Evolutionary conservation across 2,888 invertebrate species (phyloP).

Genomic region (Drosophila infuscata): DNA sequence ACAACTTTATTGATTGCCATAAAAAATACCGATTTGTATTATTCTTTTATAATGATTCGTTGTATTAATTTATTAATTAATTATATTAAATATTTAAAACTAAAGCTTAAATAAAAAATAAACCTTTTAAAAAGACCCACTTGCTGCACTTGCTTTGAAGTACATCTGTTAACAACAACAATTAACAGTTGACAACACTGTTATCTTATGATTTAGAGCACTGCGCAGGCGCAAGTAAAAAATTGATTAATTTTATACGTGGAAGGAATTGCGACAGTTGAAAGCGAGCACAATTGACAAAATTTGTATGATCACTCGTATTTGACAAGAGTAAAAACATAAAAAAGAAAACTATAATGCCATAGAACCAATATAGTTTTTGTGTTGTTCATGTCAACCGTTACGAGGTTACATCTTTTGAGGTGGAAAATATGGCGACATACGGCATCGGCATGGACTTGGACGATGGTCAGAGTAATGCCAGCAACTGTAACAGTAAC

Average conservation of each 20-base stretch:
- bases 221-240: conserved; percentile 50
- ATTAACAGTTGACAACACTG: conserved; percentile 10
- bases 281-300: conserved; percentile 8
- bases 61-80: background rate
- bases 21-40: background rate
- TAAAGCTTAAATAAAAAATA: background rate
- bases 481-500: conserved; percentile 35
- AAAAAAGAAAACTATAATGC: conserved; percentile 9
- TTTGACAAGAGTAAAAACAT: background rate
- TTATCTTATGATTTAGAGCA: background rate
- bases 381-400: conserved; percentile 52
- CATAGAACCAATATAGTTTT: conserved; percentile 1
- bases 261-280: conserved; percentile 8
- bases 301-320: conserved; percentile 14
- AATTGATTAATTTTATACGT: conserved; percentile 53
- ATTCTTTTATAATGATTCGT: background rate
- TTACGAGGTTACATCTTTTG: conserved; percentile 5
- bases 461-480: conserved; percentile 56
- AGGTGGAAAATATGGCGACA: conserved; percentile 48
- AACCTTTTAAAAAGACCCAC: background rate
- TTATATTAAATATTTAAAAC: background rate
- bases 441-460: conserved; percentile 54
- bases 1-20: too few relatives aligned
- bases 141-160: conserved; percentile 22
- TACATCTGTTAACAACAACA: conserved; percentile 2